phyloP scores from a whole-genome alignment of 2,888 invertebrate species.

The Camptogramma bilineatum region DNA sequence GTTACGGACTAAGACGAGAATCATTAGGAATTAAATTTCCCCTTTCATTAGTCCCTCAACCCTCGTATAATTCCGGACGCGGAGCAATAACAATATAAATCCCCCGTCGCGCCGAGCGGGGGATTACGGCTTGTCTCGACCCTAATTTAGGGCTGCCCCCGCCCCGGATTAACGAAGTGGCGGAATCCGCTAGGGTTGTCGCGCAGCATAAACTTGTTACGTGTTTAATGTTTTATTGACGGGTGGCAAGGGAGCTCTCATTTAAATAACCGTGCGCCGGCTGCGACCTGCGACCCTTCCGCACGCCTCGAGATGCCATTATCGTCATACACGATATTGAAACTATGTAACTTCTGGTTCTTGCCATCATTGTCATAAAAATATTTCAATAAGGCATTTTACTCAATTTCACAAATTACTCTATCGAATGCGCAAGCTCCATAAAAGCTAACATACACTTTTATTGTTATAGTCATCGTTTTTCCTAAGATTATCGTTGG shows the following conservation, averaged over 20 bases:
- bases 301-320: constrained; percentile 38
- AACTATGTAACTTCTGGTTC: constrained; percentile 9
- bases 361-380: constrained; percentile 11
- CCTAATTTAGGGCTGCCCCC: constrained; percentile 86
- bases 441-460: constrained; percentile 44
- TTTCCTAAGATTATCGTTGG: constrained; percentile 38
- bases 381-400: constrained; percentile 38
- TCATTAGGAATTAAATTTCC: constrained; percentile 86
- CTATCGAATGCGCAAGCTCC: constrained; percentile 37
- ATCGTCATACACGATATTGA: constrained; percentile 33
- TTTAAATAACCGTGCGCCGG: constrained; percentile 77
- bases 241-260: constrained; percentile 82
- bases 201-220: constrained; percentile 85
- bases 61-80: constrained; percentile 86
- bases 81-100: constrained; percentile 86
- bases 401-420: constrained; percentile 36
- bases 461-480: constrained; percentile 42
- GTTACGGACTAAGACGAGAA: constrained; percentile 86
- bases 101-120: constrained; percentile 85
- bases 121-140: constrained; percentile 86
- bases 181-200: constrained; percentile 85
- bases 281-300: constrained; percentile 54
- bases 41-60: constrained; percentile 86
- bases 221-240: constrained; percentile 86
- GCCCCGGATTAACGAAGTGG: constrained; percentile 85